Evolutionary conservation across 2,888 invertebrate genomes (phyloP).

Genomic region (Syrista parreyssii): DNA sequence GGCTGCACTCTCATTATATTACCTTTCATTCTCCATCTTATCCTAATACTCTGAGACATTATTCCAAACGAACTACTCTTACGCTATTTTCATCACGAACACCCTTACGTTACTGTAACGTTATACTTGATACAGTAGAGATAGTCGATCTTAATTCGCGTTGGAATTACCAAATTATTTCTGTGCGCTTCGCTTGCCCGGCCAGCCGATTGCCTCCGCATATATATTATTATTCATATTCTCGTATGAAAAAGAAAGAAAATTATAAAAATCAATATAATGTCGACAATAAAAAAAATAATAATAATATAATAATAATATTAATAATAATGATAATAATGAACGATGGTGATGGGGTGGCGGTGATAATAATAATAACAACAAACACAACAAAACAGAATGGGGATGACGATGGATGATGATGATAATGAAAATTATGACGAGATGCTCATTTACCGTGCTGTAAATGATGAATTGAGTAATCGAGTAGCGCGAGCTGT

Average conservation of each 20-base stretch:
- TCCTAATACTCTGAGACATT: not conserved
- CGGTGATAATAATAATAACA: not conserved
- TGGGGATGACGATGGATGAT: not conserved
- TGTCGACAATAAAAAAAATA: not conserved
- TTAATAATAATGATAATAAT: not conserved
- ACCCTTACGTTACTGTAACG: not conserved
- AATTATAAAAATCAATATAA: not conserved
- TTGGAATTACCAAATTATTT: not conserved
- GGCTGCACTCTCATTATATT: not conserved
- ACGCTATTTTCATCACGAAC: not conserved
- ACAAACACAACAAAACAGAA: not conserved
- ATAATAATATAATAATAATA: not conserved
- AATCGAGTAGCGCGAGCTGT: conserved; percentile 22
- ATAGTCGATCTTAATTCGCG: not conserved
- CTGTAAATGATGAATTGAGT: not conserved
- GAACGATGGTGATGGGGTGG: not conserved
- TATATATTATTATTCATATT: not conserved
- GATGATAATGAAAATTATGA: not conserved
- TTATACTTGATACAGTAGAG: not conserved
- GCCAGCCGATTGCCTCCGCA: not conserved
- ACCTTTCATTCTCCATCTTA: not conserved
- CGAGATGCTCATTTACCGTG: not conserved
- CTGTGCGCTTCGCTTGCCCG: not conserved
- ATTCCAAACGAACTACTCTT: not conserved
- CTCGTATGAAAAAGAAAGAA: not conserved